These are phyloP conservation scores for Myotis pilosus DNA, from an alignment of 2,797 vertebrate species.

Conservation along the genomic window DNA sequence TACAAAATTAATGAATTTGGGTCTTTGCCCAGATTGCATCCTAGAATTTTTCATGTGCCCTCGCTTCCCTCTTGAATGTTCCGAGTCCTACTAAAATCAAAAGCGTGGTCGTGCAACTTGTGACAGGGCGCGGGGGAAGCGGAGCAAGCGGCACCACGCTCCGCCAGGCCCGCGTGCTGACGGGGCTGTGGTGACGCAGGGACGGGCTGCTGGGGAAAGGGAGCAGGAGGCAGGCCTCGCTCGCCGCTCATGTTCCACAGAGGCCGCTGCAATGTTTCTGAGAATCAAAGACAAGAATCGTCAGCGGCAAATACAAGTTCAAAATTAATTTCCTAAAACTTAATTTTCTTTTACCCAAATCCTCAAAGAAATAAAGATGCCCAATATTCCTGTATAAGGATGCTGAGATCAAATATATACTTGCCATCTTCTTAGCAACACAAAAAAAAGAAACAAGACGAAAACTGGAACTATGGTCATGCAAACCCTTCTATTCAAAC, in stretches of 20 bases:
- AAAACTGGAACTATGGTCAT: neutral
- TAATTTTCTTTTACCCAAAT: slow-evolving; percentile 45
- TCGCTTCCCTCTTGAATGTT: slow-evolving; percentile 84
- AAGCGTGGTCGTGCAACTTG: slow-evolving; percentile 81
- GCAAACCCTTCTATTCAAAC: slow-evolving; percentile 2
- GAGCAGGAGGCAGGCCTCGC: slow-evolving; percentile 70
- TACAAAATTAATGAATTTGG: slow-evolving; percentile 70
- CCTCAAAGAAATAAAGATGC: neutral
- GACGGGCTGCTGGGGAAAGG: slow-evolving; percentile 81
- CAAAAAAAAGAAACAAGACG: neutral
- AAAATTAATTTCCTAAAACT: slow-evolving; percentile 38
- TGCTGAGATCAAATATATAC: neutral
- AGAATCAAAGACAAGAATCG: slow-evolving; percentile 64
- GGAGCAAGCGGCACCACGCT: slow-evolving; percentile 67
- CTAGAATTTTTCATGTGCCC: slow-evolving; percentile 85
- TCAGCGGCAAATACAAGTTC: neutral
- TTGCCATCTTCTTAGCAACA: neutral
- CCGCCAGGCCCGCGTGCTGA: slow-evolving; percentile 51
- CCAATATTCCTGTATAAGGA: neutral
- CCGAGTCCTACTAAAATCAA: slow-evolving; percentile 90
- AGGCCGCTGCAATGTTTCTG: slow-evolving; percentile 87
- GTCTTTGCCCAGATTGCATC: slow-evolving; percentile 64
- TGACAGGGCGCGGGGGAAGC: slow-evolving; percentile 67
- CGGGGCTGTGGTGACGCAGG: slow-evolving; percentile 79
- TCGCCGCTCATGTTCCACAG: slow-evolving; percentile 88